Percentiles rank a stretch among this genome's conserved stretches.
phyloP scores from a whole-genome alignment of 2,888 invertebrate species.

The Thymelicus sylvestris region DNA sequence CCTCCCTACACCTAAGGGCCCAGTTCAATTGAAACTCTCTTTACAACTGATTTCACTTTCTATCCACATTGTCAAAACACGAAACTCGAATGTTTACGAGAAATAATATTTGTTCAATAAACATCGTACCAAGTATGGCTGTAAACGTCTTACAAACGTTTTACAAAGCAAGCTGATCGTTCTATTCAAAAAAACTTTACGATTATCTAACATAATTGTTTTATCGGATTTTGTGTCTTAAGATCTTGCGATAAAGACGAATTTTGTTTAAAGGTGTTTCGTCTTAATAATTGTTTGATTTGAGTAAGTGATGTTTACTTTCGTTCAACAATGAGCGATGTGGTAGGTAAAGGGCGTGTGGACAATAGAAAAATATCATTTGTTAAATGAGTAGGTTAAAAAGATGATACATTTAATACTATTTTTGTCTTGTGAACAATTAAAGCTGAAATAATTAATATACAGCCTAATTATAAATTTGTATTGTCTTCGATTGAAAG shows the following conservation, averaged over 20 bases:
- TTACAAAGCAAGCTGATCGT: slow-evolving; percentile 40
- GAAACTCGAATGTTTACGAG: slow-evolving; percentile 49
- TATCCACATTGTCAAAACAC: slow-evolving; percentile 47
- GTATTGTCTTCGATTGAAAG: no score
- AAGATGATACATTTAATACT: background rate
- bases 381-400: background rate
- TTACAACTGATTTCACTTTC: slow-evolving; percentile 47
- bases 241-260: slow-evolving; percentile 27
- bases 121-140: slow-evolving; percentile 24
- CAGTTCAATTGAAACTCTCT: slow-evolving; percentile 43
- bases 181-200: slow-evolving; percentile 42
- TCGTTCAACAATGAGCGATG: slow-evolving; percentile 25
- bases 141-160: slow-evolving; percentile 36
- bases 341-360: slow-evolving; percentile 22
- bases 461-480: no score
- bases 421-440: background rate
- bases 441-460: no score
- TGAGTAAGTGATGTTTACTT: slow-evolving; percentile 27
- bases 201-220: slow-evolving; percentile 24
- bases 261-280: slow-evolving; percentile 22
- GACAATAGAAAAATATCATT: slow-evolving; percentile 12
- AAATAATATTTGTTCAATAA: slow-evolving; percentile 49
- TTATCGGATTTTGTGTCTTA: slow-evolving; percentile 33
- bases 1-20: slow-evolving; percentile 39
- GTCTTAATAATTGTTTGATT: slow-evolving; percentile 29